Conservation (phyloP, 2,113 vertebrate species). For the Cryptoleucopteryx plumbea region DNA sequence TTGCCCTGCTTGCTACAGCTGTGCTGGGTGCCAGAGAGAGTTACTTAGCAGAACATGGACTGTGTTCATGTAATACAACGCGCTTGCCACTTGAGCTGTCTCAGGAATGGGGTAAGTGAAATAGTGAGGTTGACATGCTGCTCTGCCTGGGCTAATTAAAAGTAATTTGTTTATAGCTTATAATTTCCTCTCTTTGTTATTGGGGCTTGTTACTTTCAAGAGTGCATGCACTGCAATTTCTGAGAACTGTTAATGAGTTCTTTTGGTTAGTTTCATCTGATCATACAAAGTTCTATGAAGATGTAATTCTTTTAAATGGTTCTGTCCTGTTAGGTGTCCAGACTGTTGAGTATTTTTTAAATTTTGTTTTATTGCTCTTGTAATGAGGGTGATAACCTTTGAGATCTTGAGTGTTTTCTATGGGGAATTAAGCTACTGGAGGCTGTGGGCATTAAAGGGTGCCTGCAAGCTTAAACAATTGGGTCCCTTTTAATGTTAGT, state of each 20-base stretch:
- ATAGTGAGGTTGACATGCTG: background rate
- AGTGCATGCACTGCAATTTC: background rate
- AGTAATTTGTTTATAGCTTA: background rate
- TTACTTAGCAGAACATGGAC: background rate
- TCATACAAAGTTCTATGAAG: background rate
- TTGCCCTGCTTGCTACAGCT: background rate
- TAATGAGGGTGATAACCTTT: background rate
- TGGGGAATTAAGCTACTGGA: background rate
- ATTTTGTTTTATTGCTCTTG: background rate
- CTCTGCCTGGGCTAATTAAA: background rate
- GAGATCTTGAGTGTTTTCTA: background rate
- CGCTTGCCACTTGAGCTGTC: background rate
- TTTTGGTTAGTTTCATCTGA: background rate
- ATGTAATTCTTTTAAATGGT: background rate
- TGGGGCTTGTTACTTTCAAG: background rate
- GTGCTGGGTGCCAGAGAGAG: background rate
- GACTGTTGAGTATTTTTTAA: background rate
- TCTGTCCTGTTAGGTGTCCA: background rate
- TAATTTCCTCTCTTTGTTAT: background rate
- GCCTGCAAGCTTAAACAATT: background rate
- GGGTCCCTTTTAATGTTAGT: background rate
- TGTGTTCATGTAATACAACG: rapidly evolving
- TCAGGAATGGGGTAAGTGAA: background rate
- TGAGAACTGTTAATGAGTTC: background rate
- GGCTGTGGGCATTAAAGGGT: background rate